phyloP scores from a whole-genome alignment of 2,113 vertebrate genomes.

The Camelus bactrianus region DNA sequence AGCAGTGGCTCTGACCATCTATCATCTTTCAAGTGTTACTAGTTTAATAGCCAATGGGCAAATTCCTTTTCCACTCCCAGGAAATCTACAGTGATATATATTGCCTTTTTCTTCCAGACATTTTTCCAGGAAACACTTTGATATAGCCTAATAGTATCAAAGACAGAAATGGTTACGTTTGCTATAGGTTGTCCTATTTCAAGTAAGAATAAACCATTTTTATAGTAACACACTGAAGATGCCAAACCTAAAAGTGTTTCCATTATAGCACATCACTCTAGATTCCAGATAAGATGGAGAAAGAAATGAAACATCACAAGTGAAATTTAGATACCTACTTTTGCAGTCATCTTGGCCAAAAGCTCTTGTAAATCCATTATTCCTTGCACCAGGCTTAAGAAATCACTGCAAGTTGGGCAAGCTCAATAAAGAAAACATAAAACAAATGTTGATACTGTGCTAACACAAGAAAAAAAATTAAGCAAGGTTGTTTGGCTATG shows the following conservation, averaged over 20 bases:
- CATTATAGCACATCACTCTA: slow-evolving; percentile 5
- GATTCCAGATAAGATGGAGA: slow-evolving; percentile 47
- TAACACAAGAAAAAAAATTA: slow-evolving; percentile 35
- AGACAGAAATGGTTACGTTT: neutral
- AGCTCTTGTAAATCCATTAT: slow-evolving; percentile 99
- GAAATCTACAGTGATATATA: neutral
- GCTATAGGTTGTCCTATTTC: neutral
- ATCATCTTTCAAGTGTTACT: neutral
- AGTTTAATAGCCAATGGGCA: slow-evolving; percentile 26
- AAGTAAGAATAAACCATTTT: slow-evolving; percentile 20
- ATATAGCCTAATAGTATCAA: slow-evolving; percentile 47
- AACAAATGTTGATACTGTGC: slow-evolving; percentile 52
- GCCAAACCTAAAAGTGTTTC: slow-evolving; percentile 69
- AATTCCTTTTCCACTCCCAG: slow-evolving; percentile 12
- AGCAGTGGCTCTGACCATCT: neutral
- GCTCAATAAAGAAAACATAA: slow-evolving; percentile 91
- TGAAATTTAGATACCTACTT: slow-evolving; percentile 89
- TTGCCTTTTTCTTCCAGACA: slow-evolving; percentile 36
- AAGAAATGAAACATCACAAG: slow-evolving; percentile 41
- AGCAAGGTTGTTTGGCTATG: neutral
- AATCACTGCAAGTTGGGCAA: slow-evolving; percentile 99
- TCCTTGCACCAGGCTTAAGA: slow-evolving; percentile 98
- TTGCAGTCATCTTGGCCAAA: slow-evolving; percentile 98
- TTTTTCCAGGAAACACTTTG: slow-evolving; percentile 63
- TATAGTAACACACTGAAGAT: slow-evolving; percentile 45